phyloP scores from a whole-genome alignment of 2,113 vertebrate genomes.

The Silurus meridionalis region DNA sequence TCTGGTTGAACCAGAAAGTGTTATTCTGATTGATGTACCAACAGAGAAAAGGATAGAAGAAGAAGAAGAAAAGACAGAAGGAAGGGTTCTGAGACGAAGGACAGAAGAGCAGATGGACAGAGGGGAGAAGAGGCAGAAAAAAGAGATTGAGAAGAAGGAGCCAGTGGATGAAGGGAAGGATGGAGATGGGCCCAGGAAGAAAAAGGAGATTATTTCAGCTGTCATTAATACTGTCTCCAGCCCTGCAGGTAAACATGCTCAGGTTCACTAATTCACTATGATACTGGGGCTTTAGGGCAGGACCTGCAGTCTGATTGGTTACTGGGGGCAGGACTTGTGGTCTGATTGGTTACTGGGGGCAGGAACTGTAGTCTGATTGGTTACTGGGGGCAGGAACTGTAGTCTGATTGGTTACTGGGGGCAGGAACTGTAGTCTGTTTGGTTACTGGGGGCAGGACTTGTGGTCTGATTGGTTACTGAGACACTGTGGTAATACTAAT shows the following conservation, averaged over 20 bases:
- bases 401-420: too few species aligned
- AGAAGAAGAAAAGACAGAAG: background rate
- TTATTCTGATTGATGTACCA: background rate
- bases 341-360: too few species aligned
- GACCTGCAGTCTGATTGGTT: too few species aligned
- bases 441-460: too few species aligned
- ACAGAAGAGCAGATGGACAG: background rate
- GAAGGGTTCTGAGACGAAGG: background rate
- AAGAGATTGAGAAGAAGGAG: conserved; percentile 51
- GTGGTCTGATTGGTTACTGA: too few species aligned
- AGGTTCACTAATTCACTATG: background rate
- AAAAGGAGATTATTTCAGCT: conserved; percentile 59
- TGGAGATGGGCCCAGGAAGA: conserved; percentile 49
- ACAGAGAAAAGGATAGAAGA: background rate
- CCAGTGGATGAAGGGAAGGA: conserved; percentile 62
- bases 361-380: too few species aligned
- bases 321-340: too few species aligned
- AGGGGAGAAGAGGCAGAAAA: conserved; percentile 68
- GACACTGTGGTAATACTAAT: background rate
- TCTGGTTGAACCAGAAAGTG: background rate
- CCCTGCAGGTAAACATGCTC: background rate
- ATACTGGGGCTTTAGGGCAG: background rate
- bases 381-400: too few species aligned
- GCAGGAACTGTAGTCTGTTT: too few species aligned
- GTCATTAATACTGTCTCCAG: background rate